These are phyloP conservation scores for Lepetodrilus schrolli DNA, from an alignment of 2,888 invertebrate genomes.

Conservation along the genomic window DNA sequence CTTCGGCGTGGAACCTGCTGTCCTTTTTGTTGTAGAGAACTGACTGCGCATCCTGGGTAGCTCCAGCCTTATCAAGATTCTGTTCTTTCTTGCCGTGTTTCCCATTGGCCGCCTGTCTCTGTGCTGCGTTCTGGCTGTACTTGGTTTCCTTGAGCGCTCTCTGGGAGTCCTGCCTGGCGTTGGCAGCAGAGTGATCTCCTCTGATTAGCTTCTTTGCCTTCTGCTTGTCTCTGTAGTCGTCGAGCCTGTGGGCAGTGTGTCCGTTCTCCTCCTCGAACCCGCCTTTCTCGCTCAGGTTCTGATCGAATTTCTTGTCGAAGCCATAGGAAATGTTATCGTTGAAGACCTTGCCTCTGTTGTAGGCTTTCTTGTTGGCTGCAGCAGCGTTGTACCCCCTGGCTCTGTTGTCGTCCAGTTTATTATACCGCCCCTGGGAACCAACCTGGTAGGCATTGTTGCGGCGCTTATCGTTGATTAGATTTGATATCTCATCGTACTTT, in stretches of 20 bases:
- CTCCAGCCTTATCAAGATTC: slow-evolving; percentile 38
- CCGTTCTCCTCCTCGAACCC: slow-evolving; percentile 43
- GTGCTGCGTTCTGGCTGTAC: slow-evolving; percentile 38
- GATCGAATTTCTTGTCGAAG: slow-evolving; percentile 41
- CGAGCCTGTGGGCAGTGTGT: slow-evolving; percentile 31
- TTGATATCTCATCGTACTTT: not conserved
- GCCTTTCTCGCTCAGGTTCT: slow-evolving; percentile 29
- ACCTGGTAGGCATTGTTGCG: not conserved
- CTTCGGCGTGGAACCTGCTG: slow-evolving; percentile 35
- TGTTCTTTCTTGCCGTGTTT: slow-evolving; percentile 38
- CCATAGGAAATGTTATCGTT: slow-evolving; percentile 38
- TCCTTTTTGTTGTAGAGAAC: slow-evolving; percentile 40
- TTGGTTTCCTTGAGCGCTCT: slow-evolving; percentile 38
- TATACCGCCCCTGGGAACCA: slow-evolving; percentile 9
- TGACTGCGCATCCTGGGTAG: slow-evolving; percentile 35
- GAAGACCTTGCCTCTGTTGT: slow-evolving; percentile 37
- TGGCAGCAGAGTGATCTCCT: slow-evolving; percentile 35
- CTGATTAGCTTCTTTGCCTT: slow-evolving; percentile 35
- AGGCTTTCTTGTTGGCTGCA: slow-evolving; percentile 38
- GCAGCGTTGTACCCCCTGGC: slow-evolving; percentile 39
- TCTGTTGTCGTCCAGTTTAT: slow-evolving; percentile 30
- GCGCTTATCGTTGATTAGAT: not conserved
- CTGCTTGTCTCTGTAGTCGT: slow-evolving; percentile 37
- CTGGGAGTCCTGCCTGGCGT: slow-evolving; percentile 34
- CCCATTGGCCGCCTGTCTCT: slow-evolving; percentile 37